Percentiles rank a stretch among this genome's conserved stretches.
Evolutionary conservation across 1,140 invertebrate genomes (phyloP).

Genomic region (Ctenoplectra terminalis): DNA sequence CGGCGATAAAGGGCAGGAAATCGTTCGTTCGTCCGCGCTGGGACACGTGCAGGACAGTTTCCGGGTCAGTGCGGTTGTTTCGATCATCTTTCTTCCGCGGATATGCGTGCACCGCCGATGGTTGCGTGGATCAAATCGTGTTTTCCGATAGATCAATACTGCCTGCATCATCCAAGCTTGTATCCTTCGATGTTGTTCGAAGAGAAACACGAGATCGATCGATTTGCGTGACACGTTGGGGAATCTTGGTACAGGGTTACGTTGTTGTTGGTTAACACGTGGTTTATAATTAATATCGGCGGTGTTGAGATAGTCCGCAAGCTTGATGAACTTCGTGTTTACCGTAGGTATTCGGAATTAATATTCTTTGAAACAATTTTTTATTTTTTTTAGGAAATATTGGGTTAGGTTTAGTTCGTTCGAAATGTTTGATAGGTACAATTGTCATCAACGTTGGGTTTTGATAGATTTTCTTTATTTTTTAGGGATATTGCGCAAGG

Average conservation of each 20-base stretch:
- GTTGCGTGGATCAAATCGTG: background rate
- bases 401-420: too few relatives aligned
- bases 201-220: background rate
- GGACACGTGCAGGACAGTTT: constrained; percentile 3
- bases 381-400: too few relatives aligned
- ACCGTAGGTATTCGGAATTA: too few relatives aligned
- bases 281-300: too few relatives aligned
- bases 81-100: background rate
- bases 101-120: background rate
- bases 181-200: background rate
- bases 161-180: background rate
- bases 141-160: constrained; percentile 36
- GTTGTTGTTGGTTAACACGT: background rate
- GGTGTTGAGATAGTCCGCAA: too few relatives aligned
- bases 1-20: background rate
- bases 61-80: constrained; percentile 39
- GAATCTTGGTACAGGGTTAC: too few relatives aligned
- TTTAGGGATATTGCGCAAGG: too few relatives aligned
- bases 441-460: too few relatives aligned
- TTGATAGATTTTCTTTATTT: too few relatives aligned
- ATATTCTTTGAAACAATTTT: too few relatives aligned
- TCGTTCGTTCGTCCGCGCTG: background rate
- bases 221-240: background rate
- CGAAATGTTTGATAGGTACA: too few relatives aligned
- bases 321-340: too few relatives aligned